Evolutionary conservation across 2,888 invertebrate genomes (phyloP).

Genomic region (Meteorus colon): DNA sequence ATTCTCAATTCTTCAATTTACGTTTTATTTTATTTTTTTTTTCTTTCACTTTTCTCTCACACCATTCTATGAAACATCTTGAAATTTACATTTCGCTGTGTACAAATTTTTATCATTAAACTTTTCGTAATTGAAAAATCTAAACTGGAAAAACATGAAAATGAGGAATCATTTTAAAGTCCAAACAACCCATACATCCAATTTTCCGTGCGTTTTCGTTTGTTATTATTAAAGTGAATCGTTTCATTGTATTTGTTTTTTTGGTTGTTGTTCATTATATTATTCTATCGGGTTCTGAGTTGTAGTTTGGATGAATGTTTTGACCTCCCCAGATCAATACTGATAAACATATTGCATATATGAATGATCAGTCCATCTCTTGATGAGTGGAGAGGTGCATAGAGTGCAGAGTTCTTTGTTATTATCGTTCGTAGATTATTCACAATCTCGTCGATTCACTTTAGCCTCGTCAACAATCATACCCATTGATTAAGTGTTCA

Average conservation of each 20-base stretch:
- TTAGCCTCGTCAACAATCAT: background rate
- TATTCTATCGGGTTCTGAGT: background rate
- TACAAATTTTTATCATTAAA: background rate
- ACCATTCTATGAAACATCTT: background rate
- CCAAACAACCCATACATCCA: constrained; percentile 69
- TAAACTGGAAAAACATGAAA: constrained; percentile 37
- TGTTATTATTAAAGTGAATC: background rate
- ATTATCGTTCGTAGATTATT: background rate
- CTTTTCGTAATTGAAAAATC: background rate
- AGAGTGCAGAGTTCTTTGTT: constrained; percentile 63
- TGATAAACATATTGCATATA: constrained; percentile 60
- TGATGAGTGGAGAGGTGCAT: constrained; percentile 68
- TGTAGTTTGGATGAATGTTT: constrained; percentile 22
- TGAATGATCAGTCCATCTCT: constrained; percentile 70
- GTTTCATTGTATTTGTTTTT: constrained; percentile 46
- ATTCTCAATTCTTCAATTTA: background rate
- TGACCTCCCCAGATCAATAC: constrained; percentile 13
- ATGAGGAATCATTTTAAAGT: constrained; percentile 46
- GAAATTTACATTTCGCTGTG: background rate
- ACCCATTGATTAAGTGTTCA: constrained; percentile 18
- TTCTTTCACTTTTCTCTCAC: constrained; percentile 42
- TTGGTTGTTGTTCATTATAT: constrained; percentile 57
- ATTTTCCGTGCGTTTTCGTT: background rate
- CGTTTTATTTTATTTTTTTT: constrained; percentile 42
- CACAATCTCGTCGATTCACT: background rate